A percentile compares a stretch with the other conserved stretches of the same genome.
Conservation (phyloP, 1,140 invertebrate genomes). For the Scaptomyza graminum region DNA sequence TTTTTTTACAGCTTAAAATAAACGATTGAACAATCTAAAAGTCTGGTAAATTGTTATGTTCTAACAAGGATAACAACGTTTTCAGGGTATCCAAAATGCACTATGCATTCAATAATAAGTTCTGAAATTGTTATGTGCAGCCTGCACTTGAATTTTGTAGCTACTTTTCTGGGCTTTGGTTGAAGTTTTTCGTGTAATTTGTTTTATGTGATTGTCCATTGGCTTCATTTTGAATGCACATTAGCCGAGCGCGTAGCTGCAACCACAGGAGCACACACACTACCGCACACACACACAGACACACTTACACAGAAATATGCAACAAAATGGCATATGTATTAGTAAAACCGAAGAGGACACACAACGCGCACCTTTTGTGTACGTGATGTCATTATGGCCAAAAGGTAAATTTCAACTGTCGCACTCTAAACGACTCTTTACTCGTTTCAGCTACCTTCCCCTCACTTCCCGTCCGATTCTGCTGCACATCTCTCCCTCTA, state of each 20-base stretch:
- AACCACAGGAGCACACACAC: constrained; percentile 61
- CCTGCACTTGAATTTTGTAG: constrained; percentile 71
- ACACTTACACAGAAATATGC: constrained; percentile 48
- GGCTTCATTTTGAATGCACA: constrained; percentile 76
- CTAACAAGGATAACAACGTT: background rate
- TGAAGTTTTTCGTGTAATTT: constrained; percentile 76
- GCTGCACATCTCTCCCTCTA: background rate
- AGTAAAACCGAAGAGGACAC: constrained; percentile 40
- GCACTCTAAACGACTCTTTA: constrained; percentile 75
- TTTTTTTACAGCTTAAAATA: no score
- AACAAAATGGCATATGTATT: constrained; percentile 71
- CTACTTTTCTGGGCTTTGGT: constrained; percentile 73
- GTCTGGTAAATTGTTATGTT: no score
- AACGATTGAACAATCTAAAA: background rate
- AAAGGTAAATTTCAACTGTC: constrained; percentile 81
- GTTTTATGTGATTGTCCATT: constrained; percentile 81
- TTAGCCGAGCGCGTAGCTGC: constrained; percentile 64
- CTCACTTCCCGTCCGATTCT: constrained; percentile 5
- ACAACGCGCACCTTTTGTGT: constrained; percentile 76
- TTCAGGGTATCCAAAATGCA: constrained; percentile 9
- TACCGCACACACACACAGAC: constrained; percentile 15
- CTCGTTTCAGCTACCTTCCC: constrained; percentile 28
- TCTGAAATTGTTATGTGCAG: constrained; percentile 25
- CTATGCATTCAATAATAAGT: background rate
- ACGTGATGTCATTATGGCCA: constrained; percentile 80